These are phyloP conservation scores for Eidolon dupreanum DNA, from an alignment of 2,797 vertebrate species.

Conservation along the genomic window DNA sequence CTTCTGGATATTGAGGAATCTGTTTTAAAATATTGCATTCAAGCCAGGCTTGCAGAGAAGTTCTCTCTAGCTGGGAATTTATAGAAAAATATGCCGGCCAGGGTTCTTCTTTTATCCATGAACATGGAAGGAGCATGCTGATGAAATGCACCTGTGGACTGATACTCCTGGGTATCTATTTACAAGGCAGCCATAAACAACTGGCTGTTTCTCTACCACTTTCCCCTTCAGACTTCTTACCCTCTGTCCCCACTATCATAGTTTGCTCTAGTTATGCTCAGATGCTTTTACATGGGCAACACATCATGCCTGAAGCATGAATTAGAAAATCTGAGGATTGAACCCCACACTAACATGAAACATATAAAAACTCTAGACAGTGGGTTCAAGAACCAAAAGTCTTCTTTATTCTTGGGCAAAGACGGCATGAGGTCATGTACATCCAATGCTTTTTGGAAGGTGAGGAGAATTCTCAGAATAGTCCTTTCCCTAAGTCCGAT, in stretches of 20 bases:
- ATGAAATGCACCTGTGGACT: background rate
- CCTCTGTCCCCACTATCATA: background rate
- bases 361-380: background rate
- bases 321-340: background rate
- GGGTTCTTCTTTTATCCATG: background rate
- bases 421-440: background rate
- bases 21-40: background rate
- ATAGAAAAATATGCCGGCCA: background rate
- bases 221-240: background rate
- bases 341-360: background rate
- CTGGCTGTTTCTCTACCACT: background rate
- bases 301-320: background rate
- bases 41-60: background rate
- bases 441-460: background rate
- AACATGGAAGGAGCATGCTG: rapidly evolving
- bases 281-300: background rate
- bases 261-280: background rate
- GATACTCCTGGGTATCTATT: background rate
- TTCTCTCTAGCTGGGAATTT: background rate
- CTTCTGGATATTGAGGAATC: background rate
- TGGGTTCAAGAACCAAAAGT: background rate
- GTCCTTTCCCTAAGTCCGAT: background rate
- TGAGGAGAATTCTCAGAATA: background rate
- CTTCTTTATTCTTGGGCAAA: background rate
- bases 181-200: background rate